Evolutionary conservation across 2,888 invertebrate genomes (phyloP), one percentile per base, ranked within the genome.

Genomic region (Tipula lateralis): DNA sequence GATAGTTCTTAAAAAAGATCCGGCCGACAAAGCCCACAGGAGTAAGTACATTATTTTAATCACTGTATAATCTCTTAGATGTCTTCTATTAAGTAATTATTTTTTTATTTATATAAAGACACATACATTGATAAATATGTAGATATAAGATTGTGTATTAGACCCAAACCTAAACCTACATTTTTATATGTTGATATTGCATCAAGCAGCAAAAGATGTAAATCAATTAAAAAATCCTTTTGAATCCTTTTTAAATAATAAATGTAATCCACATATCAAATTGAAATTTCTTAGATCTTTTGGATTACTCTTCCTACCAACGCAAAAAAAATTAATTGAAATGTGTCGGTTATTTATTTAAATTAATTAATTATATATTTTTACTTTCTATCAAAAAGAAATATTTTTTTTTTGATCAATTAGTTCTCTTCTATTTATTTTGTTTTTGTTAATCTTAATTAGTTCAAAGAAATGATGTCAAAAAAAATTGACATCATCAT

Each of bases 1-100:
- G 86, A 95, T 96, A 84, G 91, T 94, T 12, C 91, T 96, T 84
- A 92, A 95, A 84, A 92, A 95, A 86, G 96, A 96, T 90, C 94
- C 96, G 36, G 92, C 94, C 80, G 96, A 96, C 89, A 96, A 96
- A 89, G 95, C 96, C 36, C 96, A 96, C 89, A 92, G 96, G 92
- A 95, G 96, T 96, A 91, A 94, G 95, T 84, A 84, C 39, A 82
- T 16, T 80, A 85, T 39, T 82, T 50, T 7, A 50, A 50, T 19
- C 5, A 6, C 9, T 19, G 5, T 9, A 32, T 32, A 32, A 32
- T 32, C 32, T 32, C 9, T 0, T 32, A n/a, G n/a, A n/a, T n/a
- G n/a, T n/a, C n/a, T 32, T 32, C 1, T 32, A 9, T 32, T 32
- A 1, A 32, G 32, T 32, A n/a, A n/a, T n/a, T n/a, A n/a, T n/a